A percentile compares a stretch with the other conserved stretches of the same genome.
phyloP scores from a whole-genome alignment of 92 coral and sea anemone genomes.

The Bergia sp. region DNA sequence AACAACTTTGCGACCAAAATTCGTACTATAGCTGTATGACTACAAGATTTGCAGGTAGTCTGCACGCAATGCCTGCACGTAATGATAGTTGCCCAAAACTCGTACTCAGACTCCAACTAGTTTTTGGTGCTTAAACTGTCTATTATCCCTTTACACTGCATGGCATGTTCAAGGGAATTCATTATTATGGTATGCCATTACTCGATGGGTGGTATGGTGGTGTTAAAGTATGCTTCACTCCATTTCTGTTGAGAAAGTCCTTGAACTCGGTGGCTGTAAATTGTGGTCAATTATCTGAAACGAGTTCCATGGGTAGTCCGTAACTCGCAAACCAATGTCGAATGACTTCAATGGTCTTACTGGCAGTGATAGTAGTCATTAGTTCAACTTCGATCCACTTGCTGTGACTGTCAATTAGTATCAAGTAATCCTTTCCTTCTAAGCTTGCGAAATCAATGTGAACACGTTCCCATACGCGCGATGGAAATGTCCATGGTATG shows the following conservation, averaged over 20 bases:
- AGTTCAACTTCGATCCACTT: conserved; percentile 34
- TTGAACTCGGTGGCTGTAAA: conserved; percentile 15
- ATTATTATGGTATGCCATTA: no score
- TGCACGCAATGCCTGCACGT: conserved; percentile 10
- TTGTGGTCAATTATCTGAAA: conserved; percentile 16
- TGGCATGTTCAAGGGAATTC: no score
- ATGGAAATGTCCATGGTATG: conserved; percentile 19
- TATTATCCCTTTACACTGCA: no score
- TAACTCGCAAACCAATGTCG: conserved; percentile 34
- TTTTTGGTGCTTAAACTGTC: conserved; percentile 19
- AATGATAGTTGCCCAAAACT: conserved; percentile 11
- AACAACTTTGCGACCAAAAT: conserved; percentile 27
- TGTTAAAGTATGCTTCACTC: conserved; percentile 33
- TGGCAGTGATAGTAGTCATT: conserved; percentile 26
- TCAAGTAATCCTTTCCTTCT: conserved; percentile 13
- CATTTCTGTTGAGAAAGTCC: conserved; percentile 6
- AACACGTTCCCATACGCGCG: conserved; percentile 35
- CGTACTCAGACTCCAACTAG: conserved; percentile 3
- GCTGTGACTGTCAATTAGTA: conserved; percentile 21
- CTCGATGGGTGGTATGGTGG: conserved; percentile 62
- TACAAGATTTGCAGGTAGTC: conserved; percentile 21
- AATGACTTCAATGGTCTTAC: conserved; percentile 39
- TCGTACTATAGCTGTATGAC: not conserved
- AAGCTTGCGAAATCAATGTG: conserved; percentile 37
- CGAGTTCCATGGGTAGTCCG: conserved; percentile 43